phyloP scores from a whole-genome alignment of 2,797 vertebrate species.

The Gallinago stenura region DNA sequence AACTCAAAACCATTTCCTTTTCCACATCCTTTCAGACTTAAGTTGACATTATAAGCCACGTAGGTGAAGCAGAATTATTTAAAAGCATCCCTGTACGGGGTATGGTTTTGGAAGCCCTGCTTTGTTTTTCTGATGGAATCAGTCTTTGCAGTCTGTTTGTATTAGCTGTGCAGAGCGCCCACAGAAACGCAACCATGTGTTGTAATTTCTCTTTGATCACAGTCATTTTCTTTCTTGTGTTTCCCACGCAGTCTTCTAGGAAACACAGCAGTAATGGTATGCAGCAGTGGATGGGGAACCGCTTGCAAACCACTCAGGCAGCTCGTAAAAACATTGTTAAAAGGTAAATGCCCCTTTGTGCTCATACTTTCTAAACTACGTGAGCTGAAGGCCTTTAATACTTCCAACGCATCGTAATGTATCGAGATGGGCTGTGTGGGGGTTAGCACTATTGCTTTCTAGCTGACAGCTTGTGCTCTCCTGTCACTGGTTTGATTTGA shows the following conservation, averaged over 20 bases:
- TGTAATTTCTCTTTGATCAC: constrained; percentile 61
- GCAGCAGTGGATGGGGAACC: constrained; percentile 29
- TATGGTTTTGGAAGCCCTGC: neutral
- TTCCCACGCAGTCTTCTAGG: constrained; percentile 15
- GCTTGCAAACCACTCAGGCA: constrained; percentile 25
- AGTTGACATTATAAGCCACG: neutral
- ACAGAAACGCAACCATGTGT: constrained; percentile 9
- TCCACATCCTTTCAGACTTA: neutral
- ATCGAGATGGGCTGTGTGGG: neutral
- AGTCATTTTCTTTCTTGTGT: constrained; percentile 34
- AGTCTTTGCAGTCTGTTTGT: constrained; percentile 20
- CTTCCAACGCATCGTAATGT: neutral
- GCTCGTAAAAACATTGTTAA: constrained; percentile 65
- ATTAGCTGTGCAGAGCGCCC: neutral
- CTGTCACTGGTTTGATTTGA: neutral
- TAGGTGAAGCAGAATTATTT: neutral
- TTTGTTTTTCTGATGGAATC: neutral
- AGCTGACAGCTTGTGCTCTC: neutral
- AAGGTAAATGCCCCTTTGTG: constrained; percentile 57
- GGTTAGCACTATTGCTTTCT: neutral
- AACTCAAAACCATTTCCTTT: neutral
- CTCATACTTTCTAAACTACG: neutral
- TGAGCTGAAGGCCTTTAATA: constrained; percentile 10
- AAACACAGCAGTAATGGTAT: constrained; percentile 9
- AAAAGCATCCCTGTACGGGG: neutral